Evolutionary conservation across 2,797 vertebrate species (phyloP).

Genomic region (Nothura maculosa): DNA sequence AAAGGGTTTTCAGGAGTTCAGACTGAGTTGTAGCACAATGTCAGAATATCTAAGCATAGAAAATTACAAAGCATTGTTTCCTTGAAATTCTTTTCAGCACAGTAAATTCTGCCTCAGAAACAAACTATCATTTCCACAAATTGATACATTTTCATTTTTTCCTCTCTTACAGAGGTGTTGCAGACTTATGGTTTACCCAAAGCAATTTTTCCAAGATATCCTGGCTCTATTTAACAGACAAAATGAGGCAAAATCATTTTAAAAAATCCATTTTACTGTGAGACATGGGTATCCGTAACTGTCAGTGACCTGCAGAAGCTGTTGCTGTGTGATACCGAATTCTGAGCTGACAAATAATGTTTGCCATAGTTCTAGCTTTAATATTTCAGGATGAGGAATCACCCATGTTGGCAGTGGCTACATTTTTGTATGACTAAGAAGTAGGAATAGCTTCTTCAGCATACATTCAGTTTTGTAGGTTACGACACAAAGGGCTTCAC

Average conservation of each 20-base stretch:
- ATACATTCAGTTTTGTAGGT: slow-evolving; percentile 26
- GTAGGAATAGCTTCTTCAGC: slow-evolving; percentile 13
- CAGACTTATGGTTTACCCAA: not conserved
- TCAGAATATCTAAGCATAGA: not conserved
- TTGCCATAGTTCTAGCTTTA: not conserved
- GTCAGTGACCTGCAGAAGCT: slow-evolving; percentile 13
- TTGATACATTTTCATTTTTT: not conserved
- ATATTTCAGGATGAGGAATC: slow-evolving; percentile 46
- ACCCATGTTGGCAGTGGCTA: not conserved
- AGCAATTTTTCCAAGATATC: not conserved
- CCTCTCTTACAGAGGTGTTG: not conserved
- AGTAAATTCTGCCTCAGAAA: not conserved
- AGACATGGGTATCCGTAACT: not conserved
- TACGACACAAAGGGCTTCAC: slow-evolving; percentile 37
- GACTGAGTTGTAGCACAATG: not conserved
- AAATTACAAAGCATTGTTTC: not conserved
- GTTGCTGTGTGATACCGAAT: slow-evolving; percentile 46
- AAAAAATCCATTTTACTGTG: not conserved
- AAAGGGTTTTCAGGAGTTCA: not conserved
- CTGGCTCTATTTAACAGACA: slow-evolving; percentile 33
- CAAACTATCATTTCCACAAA: not conserved
- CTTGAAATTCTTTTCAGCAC: not conserved
- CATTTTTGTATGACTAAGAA: slow-evolving; percentile 10
- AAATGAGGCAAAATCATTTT: not conserved
- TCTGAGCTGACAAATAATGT: slow-evolving; percentile 28